Conservation (phyloP, 2,113 vertebrate species). For the Hippocampus zosterae region DNA sequence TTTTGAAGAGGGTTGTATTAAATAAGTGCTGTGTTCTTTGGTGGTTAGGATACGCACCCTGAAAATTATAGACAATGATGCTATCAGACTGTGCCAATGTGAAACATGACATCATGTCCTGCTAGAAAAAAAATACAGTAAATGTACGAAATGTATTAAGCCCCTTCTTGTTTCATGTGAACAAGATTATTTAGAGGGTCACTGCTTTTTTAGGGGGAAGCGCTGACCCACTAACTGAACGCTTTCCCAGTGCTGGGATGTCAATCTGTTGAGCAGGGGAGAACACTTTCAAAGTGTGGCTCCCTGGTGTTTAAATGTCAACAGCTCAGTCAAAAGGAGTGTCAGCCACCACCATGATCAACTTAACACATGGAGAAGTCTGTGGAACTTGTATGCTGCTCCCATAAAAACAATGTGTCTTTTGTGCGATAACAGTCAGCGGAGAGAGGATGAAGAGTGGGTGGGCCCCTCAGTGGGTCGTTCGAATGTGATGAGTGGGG, state of each 20-base stretch:
- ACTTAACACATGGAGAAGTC: slow-evolving; percentile 39
- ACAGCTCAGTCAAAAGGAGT: slow-evolving; percentile 16
- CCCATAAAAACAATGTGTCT: slow-evolving; percentile 57
- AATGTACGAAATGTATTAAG: not conserved
- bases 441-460: slow-evolving; percentile 34
- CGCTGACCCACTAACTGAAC: not conserved
- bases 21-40: not conserved
- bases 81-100: not conserved
- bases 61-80: slow-evolving; percentile 9
- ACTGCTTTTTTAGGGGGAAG: not conserved
- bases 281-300: slow-evolving; percentile 10
- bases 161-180: not conserved
- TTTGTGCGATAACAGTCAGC: slow-evolving; percentile 61
- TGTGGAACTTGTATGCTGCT: slow-evolving; percentile 38
- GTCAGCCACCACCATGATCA: slow-evolving; percentile 8
- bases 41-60: not conserved
- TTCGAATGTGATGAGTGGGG: slow-evolving; percentile 71
- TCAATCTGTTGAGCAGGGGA: not conserved
- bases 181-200: not conserved
- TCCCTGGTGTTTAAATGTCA: slow-evolving; percentile 21
- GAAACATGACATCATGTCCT: slow-evolving; percentile 4
- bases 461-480: slow-evolving; percentile 40
- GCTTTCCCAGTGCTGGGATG: not conserved
- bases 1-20: not conserved
- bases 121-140: not conserved